Base-by-base conservation (phyloP, 2,113 vertebrate genomes). In the Aramus guarauna region DNA sequence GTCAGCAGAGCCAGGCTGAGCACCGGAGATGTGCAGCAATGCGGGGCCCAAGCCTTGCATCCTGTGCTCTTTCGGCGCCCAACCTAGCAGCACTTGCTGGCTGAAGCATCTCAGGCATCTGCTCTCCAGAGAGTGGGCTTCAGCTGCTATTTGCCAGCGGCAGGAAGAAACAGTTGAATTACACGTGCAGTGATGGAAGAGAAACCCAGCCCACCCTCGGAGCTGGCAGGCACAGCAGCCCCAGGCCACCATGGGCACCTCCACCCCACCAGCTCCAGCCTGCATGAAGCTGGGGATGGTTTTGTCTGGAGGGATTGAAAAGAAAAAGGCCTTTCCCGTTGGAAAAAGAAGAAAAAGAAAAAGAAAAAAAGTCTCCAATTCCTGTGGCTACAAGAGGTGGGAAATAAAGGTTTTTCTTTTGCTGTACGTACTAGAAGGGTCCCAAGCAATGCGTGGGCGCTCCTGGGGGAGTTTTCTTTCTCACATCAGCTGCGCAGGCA, bases 391-490 rank as follows among this genome's bases (percentile, higher is more conserved):
- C 53, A 53, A 32, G 6, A 15, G 9, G 3, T 4, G 8, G 12
- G 12, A 45, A 82, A 58, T 16, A 52, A 72, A 72, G 34, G 9
- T n/a, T 63, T 62, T 92, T 82, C 34, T 39, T 66, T 20, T 56
- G 43, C 53, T 9, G 1, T 21, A 39, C 79, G 66, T 52, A n/a
- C 37, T 26, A 60, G 32, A 85, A 82, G 45, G 22, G 48, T 43
- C 27, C 52, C 72, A 53, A 18, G 53, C 4, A 3, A 52, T 1
- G 0, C 48, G 29, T 0, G 0, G 45, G 22, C 11, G 9, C 59
- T 81, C 39, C 39, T 43, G 43, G 47, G 47, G 27, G 37, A 56
- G 53, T 39, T 94, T 75, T 32, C 32, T 47, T 43, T 76, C 88
- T 76, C 53, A 47, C 2, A 6, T 11, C 53, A 75, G 74, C 56